Evolutionary conservation across 2,888 invertebrate genomes (phyloP).

Genomic region (Schizotus pectinicornis): DNA sequence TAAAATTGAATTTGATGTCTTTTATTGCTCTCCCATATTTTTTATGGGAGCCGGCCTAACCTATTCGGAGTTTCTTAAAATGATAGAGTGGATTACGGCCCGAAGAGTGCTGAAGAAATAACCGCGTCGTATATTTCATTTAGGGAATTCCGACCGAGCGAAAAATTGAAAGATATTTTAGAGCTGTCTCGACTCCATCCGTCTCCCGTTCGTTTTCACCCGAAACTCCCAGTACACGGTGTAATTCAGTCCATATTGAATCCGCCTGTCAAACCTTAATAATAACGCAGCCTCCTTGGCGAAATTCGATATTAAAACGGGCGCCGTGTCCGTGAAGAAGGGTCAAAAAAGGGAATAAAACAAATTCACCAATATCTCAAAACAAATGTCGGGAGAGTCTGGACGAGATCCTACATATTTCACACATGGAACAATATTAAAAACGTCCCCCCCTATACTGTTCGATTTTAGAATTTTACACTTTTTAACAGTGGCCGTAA

Average conservation of each 20-base stretch:
- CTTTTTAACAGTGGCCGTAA: slow-evolving; percentile 44
- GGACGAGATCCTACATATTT: slow-evolving; percentile 40
- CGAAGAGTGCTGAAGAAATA: too few relatives aligned
- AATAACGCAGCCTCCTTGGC: slow-evolving; percentile 1
- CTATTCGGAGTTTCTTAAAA: slow-evolving; percentile 20
- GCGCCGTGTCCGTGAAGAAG: slow-evolving; percentile 14
- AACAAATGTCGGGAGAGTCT: slow-evolving; percentile 40
- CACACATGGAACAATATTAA: slow-evolving; percentile 46
- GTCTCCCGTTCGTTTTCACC: too few relatives aligned
- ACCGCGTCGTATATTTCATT: too few relatives aligned
- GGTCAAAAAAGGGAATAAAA: slow-evolving; percentile 34
- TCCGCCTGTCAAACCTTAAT: background rate
- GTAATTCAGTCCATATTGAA: too few relatives aligned
- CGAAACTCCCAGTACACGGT: too few relatives aligned
- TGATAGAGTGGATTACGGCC: slow-evolving; percentile 20
- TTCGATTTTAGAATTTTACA: slow-evolving; percentile 51
- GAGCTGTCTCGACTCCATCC: too few relatives aligned
- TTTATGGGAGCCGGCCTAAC: slow-evolving; percentile 26
- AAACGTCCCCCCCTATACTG: slow-evolving; percentile 44
- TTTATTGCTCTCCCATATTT: slow-evolving; percentile 44
- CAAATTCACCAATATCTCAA: slow-evolving; percentile 45
- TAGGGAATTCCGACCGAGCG: too few relatives aligned
- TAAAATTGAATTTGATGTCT: slow-evolving; percentile 57
- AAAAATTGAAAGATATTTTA: too few relatives aligned
- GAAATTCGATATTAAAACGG: slow-evolving; percentile 9